phyloP scores from a whole-genome alignment of 2,797 vertebrate genomes.

The Podarcis lilfordi region DNA sequence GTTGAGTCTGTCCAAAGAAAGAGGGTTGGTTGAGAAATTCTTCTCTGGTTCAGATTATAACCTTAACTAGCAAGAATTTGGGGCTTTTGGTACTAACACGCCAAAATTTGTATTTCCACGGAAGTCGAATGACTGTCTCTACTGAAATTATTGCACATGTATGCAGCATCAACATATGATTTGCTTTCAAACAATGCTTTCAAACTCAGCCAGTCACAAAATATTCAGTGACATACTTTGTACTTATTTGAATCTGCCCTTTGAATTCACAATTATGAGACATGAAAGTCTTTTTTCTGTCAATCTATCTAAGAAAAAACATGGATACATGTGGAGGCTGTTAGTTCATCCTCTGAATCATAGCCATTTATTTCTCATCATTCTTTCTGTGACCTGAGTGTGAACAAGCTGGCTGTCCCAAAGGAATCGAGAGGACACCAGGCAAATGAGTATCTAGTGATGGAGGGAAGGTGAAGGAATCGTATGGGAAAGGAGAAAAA shows the following conservation, averaged over 20 bases:
- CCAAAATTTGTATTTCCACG: no score
- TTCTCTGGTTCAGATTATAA: no score
- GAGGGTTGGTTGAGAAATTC: no score
- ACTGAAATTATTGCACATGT: neutral
- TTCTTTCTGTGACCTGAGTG: neutral
- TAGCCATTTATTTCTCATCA: neutral
- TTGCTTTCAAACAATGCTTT: neutral
- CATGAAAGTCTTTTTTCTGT: neutral
- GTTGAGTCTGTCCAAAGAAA: neutral
- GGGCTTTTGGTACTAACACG: no score
- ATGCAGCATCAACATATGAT: neutral
- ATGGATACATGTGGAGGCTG: neutral
- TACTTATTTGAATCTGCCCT: neutral
- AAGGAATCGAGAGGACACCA: neutral
- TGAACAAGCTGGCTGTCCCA: neutral
- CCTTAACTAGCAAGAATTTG: no score
- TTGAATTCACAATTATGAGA: neutral
- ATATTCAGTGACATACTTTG: no score
- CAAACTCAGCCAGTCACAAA: neutral
- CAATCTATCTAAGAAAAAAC: neutral
- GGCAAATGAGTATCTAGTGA: neutral
- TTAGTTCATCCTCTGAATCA: neutral
- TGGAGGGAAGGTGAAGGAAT: neutral
- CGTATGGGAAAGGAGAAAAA: neutral
- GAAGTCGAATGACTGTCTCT: neutral